Evolutionary conservation across 2,113 vertebrate genomes (phyloP).

Genomic region (Tringa solitaria): DNA sequence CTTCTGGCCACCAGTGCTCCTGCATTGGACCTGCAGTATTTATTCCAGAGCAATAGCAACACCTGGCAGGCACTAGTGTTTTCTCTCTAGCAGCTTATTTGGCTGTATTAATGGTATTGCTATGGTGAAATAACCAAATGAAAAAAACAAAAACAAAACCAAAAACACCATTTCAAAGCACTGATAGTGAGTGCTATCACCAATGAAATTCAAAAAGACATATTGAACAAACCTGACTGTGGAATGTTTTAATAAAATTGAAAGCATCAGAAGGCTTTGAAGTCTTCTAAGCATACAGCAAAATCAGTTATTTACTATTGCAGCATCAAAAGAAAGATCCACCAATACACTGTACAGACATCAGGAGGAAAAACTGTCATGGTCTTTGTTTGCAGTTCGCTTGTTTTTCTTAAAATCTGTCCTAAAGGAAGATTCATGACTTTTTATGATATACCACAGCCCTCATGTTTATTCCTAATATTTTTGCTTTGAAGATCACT

Average conservation of each 20-base stretch:
- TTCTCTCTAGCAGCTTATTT: neutral
- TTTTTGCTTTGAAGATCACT: slow-evolving; percentile 53
- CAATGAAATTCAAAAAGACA: slow-evolving; percentile 24
- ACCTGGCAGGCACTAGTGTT: neutral
- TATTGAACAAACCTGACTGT: slow-evolving; percentile 22
- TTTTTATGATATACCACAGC: neutral
- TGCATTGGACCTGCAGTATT: neutral
- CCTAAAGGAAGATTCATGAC: slow-evolving; percentile 30
- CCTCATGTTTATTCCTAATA: slow-evolving; percentile 45
- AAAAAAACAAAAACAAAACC: neutral
- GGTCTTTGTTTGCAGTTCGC: slow-evolving; percentile 23
- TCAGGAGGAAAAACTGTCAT: slow-evolving; percentile 17
- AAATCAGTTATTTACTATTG: slow-evolving; percentile 47
- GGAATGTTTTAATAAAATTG: slow-evolving; percentile 60
- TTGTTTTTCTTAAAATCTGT: slow-evolving; percentile 37
- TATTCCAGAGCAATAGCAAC: neutral
- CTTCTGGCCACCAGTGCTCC: neutral
- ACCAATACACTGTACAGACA: slow-evolving; percentile 19
- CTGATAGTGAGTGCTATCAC: neutral
- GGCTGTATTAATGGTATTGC: neutral
- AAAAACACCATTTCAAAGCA: slow-evolving; percentile 26
- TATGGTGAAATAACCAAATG: neutral
- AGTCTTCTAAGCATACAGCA: slow-evolving; percentile 41
- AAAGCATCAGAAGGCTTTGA: slow-evolving; percentile 55
- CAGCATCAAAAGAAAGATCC: slow-evolving; percentile 53